Evolutionary conservation across 1,140 invertebrate species (phyloP).

Genomic region (Anastrepha obliqua): DNA sequence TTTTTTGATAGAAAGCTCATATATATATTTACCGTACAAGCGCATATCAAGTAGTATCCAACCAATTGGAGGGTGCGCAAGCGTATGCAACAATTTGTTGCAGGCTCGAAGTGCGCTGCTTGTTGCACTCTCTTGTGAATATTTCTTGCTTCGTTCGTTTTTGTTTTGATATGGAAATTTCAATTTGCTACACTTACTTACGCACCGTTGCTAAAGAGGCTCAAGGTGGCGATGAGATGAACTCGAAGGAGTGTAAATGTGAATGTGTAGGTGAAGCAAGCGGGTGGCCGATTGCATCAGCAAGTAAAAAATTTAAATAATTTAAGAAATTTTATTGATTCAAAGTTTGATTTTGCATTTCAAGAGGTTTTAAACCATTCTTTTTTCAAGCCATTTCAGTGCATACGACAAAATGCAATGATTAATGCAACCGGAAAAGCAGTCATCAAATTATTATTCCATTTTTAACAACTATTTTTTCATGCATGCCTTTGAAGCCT

Average conservation of each 20-base stretch:
- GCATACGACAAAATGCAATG: no score
- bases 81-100: slow-evolving; percentile 17
- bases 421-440: no score
- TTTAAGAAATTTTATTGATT: no score
- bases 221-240: no score
- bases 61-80: neutral
- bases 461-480: no score
- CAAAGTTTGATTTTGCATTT: no score
- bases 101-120: neutral
- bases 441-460: no score
- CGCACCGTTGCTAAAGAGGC: neutral
- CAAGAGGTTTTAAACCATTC: no score
- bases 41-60: neutral
- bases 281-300: neutral
- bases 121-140: neutral
- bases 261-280: neutral
- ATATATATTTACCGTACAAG: no score
- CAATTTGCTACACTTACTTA: slow-evolving; percentile 6
- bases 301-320: neutral
- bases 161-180: neutral
- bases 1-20: no score
- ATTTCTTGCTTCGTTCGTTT: neutral
- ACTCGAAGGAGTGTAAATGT: neutral
- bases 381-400: no score
- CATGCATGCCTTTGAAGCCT: no score